phyloP scores from a whole-genome alignment of 2,888 invertebrate species.

The Gonocerus acuteangulatus region DNA sequence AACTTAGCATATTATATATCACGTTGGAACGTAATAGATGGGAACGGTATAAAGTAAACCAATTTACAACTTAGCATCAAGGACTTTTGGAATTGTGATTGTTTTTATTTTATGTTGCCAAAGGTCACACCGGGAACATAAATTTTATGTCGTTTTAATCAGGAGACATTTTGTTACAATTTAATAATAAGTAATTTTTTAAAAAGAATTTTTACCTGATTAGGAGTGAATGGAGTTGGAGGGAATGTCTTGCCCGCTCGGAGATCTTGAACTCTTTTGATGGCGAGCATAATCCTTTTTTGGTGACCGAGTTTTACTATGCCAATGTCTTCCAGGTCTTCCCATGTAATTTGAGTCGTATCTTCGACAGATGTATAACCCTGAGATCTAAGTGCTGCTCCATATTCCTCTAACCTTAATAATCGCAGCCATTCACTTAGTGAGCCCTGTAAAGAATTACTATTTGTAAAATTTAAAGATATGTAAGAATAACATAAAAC shows the following conservation, averaged over 20 bases:
- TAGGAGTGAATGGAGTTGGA: conserved; percentile 37
- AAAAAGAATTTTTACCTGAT: conserved; percentile 43
- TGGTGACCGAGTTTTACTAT: conserved; percentile 92
- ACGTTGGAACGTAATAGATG: no score
- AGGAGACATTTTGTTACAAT: no score
- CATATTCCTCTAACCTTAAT: conserved; percentile 85
- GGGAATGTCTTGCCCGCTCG: conserved; percentile 65
- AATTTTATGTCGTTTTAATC: no score
- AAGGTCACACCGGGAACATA: no score
- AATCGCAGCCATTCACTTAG: conserved; percentile 91
- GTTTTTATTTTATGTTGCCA: no score
- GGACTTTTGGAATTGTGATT: no score
- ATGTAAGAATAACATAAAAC: background rate
- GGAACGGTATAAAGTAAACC: no score
- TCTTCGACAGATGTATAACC: conserved; percentile 90
- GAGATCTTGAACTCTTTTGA: conserved; percentile 91
- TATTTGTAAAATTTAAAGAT: background rate
- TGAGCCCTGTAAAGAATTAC: conserved; percentile 72
- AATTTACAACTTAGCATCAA: no score
- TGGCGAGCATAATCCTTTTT: conserved; percentile 94
- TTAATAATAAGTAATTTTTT: no score
- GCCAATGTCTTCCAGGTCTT: conserved; percentile 96
- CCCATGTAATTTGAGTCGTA: conserved; percentile 93
- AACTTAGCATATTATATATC: no score
- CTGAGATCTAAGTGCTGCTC: conserved; percentile 80